Evolutionary conservation across 2,113 vertebrate genomes (phyloP).

Genomic region (Phaethornis superciliosus): DNA sequence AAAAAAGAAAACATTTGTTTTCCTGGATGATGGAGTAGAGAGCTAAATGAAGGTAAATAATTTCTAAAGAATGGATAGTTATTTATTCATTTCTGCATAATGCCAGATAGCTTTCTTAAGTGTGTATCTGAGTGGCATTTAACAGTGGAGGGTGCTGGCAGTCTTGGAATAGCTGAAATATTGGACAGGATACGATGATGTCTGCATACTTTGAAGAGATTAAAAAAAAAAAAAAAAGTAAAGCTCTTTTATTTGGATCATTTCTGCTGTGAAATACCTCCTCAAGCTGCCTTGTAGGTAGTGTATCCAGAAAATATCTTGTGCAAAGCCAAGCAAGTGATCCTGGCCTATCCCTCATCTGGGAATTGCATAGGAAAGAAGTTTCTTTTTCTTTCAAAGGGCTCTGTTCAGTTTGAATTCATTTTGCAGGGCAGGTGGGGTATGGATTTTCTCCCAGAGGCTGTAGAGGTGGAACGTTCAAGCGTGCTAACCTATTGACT

Average conservation of each 20-base stretch:
- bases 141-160: background rate
- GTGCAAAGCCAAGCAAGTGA: background rate
- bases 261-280: background rate
- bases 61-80: background rate
- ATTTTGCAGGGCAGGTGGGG: background rate
- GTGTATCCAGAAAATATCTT: background rate
- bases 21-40: background rate
- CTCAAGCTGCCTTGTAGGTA: background rate
- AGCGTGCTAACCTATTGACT: background rate
- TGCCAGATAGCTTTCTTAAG: background rate
- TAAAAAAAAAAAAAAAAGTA: no score
- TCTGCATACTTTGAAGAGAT: background rate
- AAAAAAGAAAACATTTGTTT: conserved; percentile 9
- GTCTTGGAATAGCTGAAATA: background rate
- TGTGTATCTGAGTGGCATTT: background rate
- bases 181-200: background rate
- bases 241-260: background rate
- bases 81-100: background rate
- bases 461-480: background rate
- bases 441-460: background rate
- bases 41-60: background rate
- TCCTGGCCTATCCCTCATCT: background rate
- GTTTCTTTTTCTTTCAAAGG: background rate
- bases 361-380: background rate
- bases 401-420: background rate